Conservation (phyloP, 2,113 vertebrate genomes). For the Emydocephalus ijimae region DNA sequence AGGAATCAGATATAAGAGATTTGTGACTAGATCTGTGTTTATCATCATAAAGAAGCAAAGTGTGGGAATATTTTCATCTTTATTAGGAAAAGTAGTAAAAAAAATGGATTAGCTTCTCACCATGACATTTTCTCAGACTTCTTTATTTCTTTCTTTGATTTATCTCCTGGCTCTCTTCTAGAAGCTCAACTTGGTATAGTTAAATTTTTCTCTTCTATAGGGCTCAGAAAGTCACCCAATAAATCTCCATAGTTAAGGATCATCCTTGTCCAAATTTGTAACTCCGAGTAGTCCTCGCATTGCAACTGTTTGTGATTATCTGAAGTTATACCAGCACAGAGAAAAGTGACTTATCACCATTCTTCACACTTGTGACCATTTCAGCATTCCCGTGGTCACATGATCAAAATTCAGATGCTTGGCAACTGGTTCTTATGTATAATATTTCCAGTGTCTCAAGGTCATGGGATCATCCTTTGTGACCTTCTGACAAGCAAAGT, state of each 20-base stretch:
- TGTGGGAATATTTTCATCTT: background rate
- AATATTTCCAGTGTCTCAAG: background rate
- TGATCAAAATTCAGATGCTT: background rate
- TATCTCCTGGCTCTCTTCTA: background rate
- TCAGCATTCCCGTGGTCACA: too few species aligned
- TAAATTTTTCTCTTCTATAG: background rate
- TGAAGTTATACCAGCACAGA: background rate
- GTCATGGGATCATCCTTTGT: background rate
- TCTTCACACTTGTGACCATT: background rate
- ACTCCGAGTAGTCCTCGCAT: background rate
- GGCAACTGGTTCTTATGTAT: background rate
- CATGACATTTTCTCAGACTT: background rate
- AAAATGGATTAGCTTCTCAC: background rate
- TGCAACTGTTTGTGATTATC: background rate
- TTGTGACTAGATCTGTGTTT: background rate
- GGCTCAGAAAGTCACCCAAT: background rate
- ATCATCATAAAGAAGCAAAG: background rate
- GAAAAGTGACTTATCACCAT: background rate
- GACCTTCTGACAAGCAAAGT: background rate
- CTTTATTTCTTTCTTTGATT: background rate
- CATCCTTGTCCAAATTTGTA: background rate
- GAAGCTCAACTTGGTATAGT: background rate
- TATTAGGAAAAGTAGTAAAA: background rate
- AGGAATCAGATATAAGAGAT: background rate
- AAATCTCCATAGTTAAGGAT: background rate